These are phyloP conservation scores for Ceratosolen fusciceps DNA, from an alignment of 1,140 invertebrate species.

Conservation along the genomic window DNA sequence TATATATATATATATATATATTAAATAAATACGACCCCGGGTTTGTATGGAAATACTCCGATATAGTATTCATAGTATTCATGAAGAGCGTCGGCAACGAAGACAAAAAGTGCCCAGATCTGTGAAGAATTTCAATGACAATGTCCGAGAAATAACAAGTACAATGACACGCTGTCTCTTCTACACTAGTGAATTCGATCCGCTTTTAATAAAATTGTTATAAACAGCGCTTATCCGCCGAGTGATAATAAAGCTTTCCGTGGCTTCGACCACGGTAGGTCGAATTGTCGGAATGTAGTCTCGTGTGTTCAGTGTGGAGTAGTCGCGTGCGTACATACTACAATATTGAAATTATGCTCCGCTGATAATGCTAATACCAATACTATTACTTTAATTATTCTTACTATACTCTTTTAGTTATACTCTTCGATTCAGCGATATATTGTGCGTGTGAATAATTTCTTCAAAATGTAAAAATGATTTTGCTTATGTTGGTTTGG, in stretches of 20 bases:
- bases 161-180: not conserved
- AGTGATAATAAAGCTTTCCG: not conserved
- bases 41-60: no score
- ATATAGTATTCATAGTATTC: not conserved
- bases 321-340: not conserved
- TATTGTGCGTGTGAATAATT: conserved; percentile 34
- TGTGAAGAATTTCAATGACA: not conserved
- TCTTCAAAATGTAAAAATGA: no score
- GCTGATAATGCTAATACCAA: not conserved
- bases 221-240: not conserved
- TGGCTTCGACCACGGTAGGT: not conserved
- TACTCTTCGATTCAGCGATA: not conserved
- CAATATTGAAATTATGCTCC: not conserved
- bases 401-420: conserved; percentile 1
- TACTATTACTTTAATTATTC: not conserved
- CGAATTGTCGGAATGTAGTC: conserved; percentile 37
- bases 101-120: not conserved
- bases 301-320: not conserved
- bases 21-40: no score
- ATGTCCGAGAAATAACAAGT: not conserved
- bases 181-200: not conserved
- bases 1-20: no score
- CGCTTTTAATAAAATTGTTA: not conserved
- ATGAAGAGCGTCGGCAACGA: not conserved
- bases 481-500: no score